Conservation (phyloP, 2,888 invertebrate species). For the Drosophila histrio region DNA sequence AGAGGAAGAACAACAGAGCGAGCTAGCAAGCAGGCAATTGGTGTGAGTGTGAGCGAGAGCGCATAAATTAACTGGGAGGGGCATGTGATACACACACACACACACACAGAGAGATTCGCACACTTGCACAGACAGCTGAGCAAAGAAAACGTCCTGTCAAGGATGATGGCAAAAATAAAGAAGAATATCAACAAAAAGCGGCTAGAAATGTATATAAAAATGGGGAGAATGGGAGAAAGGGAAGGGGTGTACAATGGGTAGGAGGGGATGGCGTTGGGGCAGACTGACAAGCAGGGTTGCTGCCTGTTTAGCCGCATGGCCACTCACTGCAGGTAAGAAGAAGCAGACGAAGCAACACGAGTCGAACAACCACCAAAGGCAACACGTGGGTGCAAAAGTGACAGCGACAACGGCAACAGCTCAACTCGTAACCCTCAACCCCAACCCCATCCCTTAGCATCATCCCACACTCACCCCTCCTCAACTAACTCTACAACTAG, state of each 20-base stretch:
- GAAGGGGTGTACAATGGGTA: background rate
- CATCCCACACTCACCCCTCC: background rate
- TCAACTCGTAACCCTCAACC: slow-evolving; percentile 2
- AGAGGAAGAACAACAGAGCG: slow-evolving; percentile 15
- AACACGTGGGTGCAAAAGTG: slow-evolving; percentile 63
- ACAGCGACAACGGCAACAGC: slow-evolving; percentile 51
- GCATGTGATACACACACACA: slow-evolving; percentile 48
- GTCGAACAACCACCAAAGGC: slow-evolving; percentile 59
- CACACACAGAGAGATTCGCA: slow-evolving; percentile 22
- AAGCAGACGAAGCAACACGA: slow-evolving; percentile 19
- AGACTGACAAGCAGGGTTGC: slow-evolving; percentile 48
- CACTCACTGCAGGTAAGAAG: slow-evolving; percentile 64
- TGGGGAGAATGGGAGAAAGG: background rate
- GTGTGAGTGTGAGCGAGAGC: slow-evolving; percentile 42
- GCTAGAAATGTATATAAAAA: slow-evolving; percentile 23
- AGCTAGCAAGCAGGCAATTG: slow-evolving; percentile 6
- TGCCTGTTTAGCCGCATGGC: slow-evolving; percentile 64
- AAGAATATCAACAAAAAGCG: slow-evolving; percentile 51
- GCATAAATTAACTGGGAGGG: slow-evolving; percentile 78
- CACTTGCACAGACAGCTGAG: slow-evolving; percentile 8
- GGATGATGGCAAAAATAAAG: slow-evolving; percentile 71
- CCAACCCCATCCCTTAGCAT: background rate
- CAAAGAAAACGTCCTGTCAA: slow-evolving; percentile 59
- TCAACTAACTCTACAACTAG: slow-evolving; percentile 17
- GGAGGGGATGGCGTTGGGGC: background rate